Percentiles rank a stretch among this genome's conserved stretches.
phyloP scores from a whole-genome alignment of 2,113 vertebrate species.

The Tyrannus savana region DNA sequence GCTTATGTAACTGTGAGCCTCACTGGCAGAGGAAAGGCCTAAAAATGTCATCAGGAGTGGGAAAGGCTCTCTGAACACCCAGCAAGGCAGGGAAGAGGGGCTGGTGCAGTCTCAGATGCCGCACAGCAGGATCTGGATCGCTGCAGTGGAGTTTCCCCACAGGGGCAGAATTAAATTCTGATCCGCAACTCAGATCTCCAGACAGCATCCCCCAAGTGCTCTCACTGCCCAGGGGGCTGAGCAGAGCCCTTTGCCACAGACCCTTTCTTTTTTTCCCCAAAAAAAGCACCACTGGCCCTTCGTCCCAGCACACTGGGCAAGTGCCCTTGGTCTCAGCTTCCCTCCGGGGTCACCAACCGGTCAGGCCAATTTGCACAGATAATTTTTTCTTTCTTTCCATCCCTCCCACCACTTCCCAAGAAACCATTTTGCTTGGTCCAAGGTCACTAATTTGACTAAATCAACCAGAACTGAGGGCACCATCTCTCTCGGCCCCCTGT shows the following conservation, averaged over 20 bases:
- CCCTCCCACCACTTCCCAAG: not conserved
- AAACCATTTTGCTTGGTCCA: not conserved
- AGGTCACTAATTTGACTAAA: not conserved
- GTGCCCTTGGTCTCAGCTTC: not conserved
- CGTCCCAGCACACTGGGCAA: not conserved
- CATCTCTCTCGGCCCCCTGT: not conserved
- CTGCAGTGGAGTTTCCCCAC: not conserved
- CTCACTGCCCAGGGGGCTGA: not conserved
- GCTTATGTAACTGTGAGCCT: not conserved
- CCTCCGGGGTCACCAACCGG: not conserved
- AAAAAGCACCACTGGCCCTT: not conserved
- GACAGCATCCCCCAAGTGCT: not conserved
- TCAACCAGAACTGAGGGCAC: not conserved
- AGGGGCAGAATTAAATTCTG: not conserved
- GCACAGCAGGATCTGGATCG: not conserved
- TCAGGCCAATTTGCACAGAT: not conserved
- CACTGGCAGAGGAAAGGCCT: not conserved
- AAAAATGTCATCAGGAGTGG: not conserved
- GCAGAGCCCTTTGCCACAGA: not conserved
- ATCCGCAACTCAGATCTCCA: not conserved
- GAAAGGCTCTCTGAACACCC: not conserved
- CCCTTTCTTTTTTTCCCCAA: not conserved
- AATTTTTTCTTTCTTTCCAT: not conserved
- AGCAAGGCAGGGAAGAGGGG: not conserved
- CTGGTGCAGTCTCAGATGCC: not conserved